Conservation (phyloP, 2,888 invertebrate genomes). For the Bhutanitis thaidina region DNA sequence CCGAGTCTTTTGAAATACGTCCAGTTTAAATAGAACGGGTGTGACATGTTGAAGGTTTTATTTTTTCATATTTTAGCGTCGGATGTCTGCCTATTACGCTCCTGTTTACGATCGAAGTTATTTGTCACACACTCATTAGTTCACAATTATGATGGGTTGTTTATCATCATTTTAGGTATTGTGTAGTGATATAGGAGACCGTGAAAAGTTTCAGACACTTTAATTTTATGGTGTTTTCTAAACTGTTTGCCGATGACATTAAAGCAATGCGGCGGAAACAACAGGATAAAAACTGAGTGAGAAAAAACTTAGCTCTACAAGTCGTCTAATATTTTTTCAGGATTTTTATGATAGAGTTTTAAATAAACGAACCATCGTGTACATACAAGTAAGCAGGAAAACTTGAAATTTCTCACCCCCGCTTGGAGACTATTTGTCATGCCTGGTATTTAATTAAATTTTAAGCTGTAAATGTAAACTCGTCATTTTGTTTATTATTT, state of each 20-base stretch:
- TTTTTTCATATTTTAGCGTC: slow-evolving; percentile 25
- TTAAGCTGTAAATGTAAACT: neutral
- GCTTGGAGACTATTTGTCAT: neutral
- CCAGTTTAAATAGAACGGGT: slow-evolving; percentile 35
- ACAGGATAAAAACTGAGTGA: no score
- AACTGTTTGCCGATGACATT: neutral
- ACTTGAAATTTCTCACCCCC: no score
- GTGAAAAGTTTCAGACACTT: slow-evolving; percentile 6
- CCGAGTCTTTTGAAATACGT: slow-evolving; percentile 36
- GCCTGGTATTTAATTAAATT: neutral
- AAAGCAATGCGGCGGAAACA: neutral
- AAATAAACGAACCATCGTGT: no score
- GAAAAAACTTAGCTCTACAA: no score
- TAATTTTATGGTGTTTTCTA: slow-evolving; percentile 2
- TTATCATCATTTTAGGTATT: slow-evolving; percentile 4
- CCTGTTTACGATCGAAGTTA: slow-evolving; percentile 14
- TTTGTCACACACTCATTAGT: slow-evolving; percentile 15
- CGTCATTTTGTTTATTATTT: slow-evolving; percentile 72
- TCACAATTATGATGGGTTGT: slow-evolving; percentile 7
- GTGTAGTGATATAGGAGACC: slow-evolving; percentile 2
- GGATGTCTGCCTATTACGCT: slow-evolving; percentile 8
- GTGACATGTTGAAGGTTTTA: slow-evolving; percentile 28
- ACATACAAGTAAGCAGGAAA: no score
- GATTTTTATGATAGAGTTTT: no score
- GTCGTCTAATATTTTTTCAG: no score